These are phyloP conservation scores for Cephalopholis sonnerati DNA, from an alignment of 2,113 vertebrate genomes.

Conservation along the genomic window DNA sequence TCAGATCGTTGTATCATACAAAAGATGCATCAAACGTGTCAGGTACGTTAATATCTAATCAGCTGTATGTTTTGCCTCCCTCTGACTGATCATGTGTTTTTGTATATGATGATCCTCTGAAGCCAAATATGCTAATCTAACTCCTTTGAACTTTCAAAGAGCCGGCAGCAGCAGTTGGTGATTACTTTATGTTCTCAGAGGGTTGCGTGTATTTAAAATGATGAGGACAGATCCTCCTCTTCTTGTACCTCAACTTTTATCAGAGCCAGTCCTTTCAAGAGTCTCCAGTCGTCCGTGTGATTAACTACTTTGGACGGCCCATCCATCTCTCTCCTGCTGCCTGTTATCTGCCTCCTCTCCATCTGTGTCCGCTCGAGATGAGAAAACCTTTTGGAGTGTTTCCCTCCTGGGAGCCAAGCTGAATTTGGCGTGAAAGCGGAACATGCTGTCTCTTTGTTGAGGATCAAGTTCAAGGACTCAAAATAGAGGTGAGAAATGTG, in stretches of 20 bases:
- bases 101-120: conserved; percentile 1
- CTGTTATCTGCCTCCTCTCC: background rate
- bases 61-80: background rate
- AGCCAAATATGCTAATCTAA: conserved; percentile 11
- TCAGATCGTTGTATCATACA: background rate
- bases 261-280: conserved; percentile 42
- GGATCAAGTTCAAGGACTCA: conserved; percentile 9
- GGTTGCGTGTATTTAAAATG: conserved; percentile 33
- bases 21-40: background rate
- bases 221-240: conserved; percentile 39
- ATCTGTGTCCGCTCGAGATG: background rate
- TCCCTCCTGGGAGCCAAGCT: background rate
- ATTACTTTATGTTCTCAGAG: conserved; percentile 42
- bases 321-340: background rate
- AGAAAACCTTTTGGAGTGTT: conserved; percentile 11
- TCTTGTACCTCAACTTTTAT: conserved; percentile 25
- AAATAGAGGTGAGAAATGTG: conserved; percentile 25
- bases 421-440: background rate
- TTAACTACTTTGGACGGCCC: conserved; percentile 35
- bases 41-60: background rate
- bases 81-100: conserved; percentile 1
- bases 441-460: background rate
- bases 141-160: conserved; percentile 6
- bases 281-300: conserved; percentile 31
- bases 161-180: conserved; percentile 36